phyloP scores from a whole-genome alignment of 2,113 vertebrate species.

The Pseudolaguvia tuberculata region DNA sequence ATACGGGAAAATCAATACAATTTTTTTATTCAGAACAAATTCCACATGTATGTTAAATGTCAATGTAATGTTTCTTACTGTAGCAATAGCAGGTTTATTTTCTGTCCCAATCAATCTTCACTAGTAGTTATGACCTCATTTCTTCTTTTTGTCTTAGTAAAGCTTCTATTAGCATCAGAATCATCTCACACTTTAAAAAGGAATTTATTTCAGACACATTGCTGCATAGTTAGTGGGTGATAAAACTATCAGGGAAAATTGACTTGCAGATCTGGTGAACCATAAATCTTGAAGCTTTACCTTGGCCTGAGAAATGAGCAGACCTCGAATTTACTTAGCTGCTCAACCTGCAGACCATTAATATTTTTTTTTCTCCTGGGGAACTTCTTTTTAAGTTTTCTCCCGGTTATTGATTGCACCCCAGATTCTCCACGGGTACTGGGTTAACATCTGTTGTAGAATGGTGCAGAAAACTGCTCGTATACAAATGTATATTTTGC shows the following conservation, averaged over 20 bases:
- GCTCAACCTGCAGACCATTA: constrained; percentile 9
- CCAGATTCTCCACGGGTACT: constrained; percentile 35
- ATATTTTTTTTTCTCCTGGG: constrained; percentile 7
- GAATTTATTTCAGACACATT: constrained; percentile 19
- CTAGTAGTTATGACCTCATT: neutral
- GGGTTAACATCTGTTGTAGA: constrained; percentile 37
- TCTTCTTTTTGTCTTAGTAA: constrained; percentile 13
- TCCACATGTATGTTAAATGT: no score
- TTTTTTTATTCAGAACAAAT: no score
- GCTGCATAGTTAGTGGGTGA: constrained; percentile 40
- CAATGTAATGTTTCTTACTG: no score
- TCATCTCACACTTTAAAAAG: constrained; percentile 19
- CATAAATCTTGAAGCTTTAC: constrained; percentile 43
- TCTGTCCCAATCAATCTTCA: constrained; percentile 22
- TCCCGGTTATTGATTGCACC: constrained; percentile 35
- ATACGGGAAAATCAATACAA: no score
- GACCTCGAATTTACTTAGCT: constrained; percentile 14
- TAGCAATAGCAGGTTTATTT: constrained; percentile 16
- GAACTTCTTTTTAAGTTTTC: constrained; percentile 36
- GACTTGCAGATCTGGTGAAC: constrained; percentile 46
- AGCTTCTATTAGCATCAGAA: neutral
- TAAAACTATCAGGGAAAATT: constrained; percentile 42
- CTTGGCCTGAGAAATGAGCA: constrained; percentile 31
- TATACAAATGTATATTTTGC: neutral
- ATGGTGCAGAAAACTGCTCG: constrained; percentile 35